Base-by-base conservation (phyloP, 2,888 invertebrate genomes). In the Mechanitis mazaeus region DNA sequence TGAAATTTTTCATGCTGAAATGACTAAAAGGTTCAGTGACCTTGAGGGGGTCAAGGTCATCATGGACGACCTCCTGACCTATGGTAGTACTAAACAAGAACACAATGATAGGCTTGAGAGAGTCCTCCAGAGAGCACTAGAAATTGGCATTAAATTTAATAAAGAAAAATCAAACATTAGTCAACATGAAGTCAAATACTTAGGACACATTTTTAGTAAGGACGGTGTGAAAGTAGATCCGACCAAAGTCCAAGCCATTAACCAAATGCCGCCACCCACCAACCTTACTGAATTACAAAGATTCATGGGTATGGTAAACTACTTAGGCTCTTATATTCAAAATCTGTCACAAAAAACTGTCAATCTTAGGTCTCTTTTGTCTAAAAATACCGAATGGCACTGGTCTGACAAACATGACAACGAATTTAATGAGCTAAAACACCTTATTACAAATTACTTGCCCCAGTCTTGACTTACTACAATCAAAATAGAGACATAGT, bases 21-120 rank as follows among this genome's bases (percentile, higher is more conserved):
- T 70, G 68, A 11, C 58, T 6, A 66, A 68, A 56, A 54, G 58
- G 12, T 70, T 71, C 56, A 11, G 55, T 42, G 64, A 68, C 20
- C 60, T 70, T 6, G 28, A 58, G 11, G 63, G 63, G 7, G 65
- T 69, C 0, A 64, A 64, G 20, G 63, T 68, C 3, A 64, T 66
- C 59, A 64, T 68, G 60, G 69, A 72, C 42, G 69, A 69, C 55
- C 55, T 72, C 3, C 53, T 69, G 4, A 60, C 69, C 4, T 67
- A 63, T 59, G 68, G 65, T n/a, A 54, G 7, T 4, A 59, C 62
- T 12, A 28, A 45, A 9, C 38, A 57, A 5, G 67, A 66, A n/a
- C 57, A 57, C 4, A n/a, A 57, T 35, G 20, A 38, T 35, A 4
- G 33, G 7, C n/a, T 50, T n/a, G 12, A 57, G 33, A 47, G 7